Evolutionary conservation across 1,140 invertebrate species (phyloP).

Genomic region (Listronotus bonariensis): DNA sequence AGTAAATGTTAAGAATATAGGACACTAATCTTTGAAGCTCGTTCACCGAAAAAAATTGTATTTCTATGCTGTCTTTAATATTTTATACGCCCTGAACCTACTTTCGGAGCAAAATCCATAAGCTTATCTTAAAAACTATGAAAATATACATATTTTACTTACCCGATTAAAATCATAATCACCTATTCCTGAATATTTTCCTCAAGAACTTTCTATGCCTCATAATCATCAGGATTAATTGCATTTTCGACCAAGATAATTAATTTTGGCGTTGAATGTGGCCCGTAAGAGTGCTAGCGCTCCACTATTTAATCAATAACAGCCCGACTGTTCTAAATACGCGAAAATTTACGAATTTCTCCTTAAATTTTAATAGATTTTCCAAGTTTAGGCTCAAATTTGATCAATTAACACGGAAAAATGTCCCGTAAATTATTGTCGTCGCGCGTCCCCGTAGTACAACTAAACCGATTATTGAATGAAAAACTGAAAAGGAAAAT

Average conservation of each 20-base stretch:
- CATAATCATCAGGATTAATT: slow-evolving; percentile 41
- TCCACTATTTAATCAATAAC: slow-evolving; percentile 37
- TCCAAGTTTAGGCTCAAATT: slow-evolving; percentile 1
- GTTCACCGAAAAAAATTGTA: too few relatives aligned
- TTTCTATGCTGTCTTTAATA: too few relatives aligned
- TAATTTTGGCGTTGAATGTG: slow-evolving; percentile 16
- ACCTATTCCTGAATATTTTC: slow-evolving; percentile 47
- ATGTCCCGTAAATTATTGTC: slow-evolving; percentile 30
- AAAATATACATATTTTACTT: slow-evolving; percentile 19
- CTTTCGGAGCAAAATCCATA: too few relatives aligned
- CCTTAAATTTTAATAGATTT: slow-evolving; percentile 15
- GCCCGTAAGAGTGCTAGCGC: slow-evolving; percentile 21
- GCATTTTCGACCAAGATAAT: slow-evolving; percentile 43
- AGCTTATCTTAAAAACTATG: too few relatives aligned
- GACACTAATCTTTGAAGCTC: too few relatives aligned
- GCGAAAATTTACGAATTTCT: slow-evolving; percentile 26
- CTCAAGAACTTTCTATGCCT: slow-evolving; percentile 43
- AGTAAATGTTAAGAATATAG: too few relatives aligned
- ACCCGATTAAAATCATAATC: slow-evolving; percentile 51
- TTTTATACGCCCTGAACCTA: too few relatives aligned
- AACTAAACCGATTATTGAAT: slow-evolving; percentile 35
- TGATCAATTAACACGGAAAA: slow-evolving; percentile 26
- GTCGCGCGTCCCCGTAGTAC: slow-evolving; percentile 33
- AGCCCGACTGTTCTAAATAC: slow-evolving; percentile 25
- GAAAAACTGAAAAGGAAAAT: slow-evolving; percentile 34